Evolutionary conservation across 2,113 vertebrate species (phyloP).

Genomic region (Tachysurus vachellii): DNA sequence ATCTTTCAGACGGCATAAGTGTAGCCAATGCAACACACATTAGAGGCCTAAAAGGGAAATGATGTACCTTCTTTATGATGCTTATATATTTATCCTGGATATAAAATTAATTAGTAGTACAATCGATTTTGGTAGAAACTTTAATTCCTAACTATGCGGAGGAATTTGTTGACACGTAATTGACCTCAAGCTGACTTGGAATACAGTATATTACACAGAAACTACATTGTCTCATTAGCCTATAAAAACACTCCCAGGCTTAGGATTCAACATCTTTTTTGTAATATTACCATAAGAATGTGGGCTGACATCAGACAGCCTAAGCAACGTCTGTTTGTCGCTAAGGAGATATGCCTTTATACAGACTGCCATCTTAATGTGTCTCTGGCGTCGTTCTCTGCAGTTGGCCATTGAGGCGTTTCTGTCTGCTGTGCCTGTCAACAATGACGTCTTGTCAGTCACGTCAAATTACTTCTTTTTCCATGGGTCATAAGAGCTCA

Average conservation of each 20-base stretch:
- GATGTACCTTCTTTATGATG: constrained; percentile 20
- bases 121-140: constrained; percentile 11
- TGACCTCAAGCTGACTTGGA: constrained; percentile 24
- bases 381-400: constrained; percentile 15
- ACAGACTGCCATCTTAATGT: constrained; percentile 29
- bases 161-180: constrained; percentile 33
- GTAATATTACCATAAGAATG: constrained; percentile 50
- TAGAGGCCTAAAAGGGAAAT: background rate
- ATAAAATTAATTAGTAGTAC: constrained; percentile 30
- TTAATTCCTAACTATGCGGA: constrained; percentile 34
- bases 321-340: constrained; percentile 49
- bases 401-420: constrained; percentile 30
- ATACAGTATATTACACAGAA: background rate
- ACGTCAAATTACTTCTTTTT: background rate
- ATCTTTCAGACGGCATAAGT: constrained; percentile 44
- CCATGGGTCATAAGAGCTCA: background rate
- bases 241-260: constrained; percentile 32
- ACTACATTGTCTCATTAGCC: constrained; percentile 18
- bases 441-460: constrained; percentile 43
- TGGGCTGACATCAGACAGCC: constrained; percentile 49
- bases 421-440: constrained; percentile 27
- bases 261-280: constrained; percentile 45
- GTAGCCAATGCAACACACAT: background rate
- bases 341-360: constrained; percentile 33
- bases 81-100: background rate